These are phyloP conservation scores for Nycticryphes semicollaris DNA, from an alignment of 2,113 vertebrate species.

Conservation along the genomic window DNA sequence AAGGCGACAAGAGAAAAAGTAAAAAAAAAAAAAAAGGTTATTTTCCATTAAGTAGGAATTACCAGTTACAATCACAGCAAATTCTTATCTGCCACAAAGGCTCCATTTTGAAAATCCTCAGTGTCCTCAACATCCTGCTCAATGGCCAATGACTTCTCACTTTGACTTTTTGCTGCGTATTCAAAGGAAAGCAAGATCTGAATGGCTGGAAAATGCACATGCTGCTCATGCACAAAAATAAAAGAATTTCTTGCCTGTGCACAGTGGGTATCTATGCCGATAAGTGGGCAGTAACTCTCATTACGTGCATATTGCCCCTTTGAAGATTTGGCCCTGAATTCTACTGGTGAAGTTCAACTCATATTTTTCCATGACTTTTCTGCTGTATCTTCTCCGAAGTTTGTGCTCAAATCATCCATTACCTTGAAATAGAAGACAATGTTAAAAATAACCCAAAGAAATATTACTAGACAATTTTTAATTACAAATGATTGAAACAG, in stretches of 20 bases:
- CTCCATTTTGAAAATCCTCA: not conserved
- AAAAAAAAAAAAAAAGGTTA: not conserved
- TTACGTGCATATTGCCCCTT: not conserved
- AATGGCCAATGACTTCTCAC: not conserved
- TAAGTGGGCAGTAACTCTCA: not conserved
- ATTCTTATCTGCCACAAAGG: not conserved
- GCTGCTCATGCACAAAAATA: not conserved
- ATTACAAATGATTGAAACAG: slow-evolving; percentile 37
- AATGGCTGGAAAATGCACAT: not conserved
- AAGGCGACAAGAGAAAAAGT: not conserved
- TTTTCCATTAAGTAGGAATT: not conserved
- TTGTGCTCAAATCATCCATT: not conserved
- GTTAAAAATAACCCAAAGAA: slow-evolving; percentile 4
- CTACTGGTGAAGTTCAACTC: not conserved
- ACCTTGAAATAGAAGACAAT: slow-evolving; percentile 22
- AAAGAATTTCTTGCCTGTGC: not conserved
- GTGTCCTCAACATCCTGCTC: not conserved
- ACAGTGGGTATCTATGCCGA: not conserved
- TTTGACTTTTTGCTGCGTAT: not conserved
- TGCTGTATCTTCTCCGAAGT: not conserved
- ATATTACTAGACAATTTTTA: not conserved
- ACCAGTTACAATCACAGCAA: not conserved
- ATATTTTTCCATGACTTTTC: not conserved
- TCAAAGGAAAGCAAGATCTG: not conserved
- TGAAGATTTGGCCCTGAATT: slow-evolving; percentile 11